Evolutionary conservation across 2,113 vertebrate species (phyloP).

Genomic region (Leptobrachium leishanense): DNA sequence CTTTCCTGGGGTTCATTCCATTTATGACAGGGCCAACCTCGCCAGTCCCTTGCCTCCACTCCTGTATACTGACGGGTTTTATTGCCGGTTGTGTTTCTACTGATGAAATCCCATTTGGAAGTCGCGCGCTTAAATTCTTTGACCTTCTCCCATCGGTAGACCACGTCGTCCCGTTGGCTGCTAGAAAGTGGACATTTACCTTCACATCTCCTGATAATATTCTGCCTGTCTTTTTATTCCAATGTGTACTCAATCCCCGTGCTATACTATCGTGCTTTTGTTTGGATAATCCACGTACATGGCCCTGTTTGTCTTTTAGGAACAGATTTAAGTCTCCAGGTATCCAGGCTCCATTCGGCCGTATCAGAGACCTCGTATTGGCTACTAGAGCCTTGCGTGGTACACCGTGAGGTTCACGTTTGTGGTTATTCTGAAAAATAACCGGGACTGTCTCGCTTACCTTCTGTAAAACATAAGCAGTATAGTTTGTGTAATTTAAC

Average conservation of each 20-base stretch:
- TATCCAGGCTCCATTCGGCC: background rate
- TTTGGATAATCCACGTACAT: slow-evolving; percentile 34
- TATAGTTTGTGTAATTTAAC: no score
- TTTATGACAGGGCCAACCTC: slow-evolving; percentile 27
- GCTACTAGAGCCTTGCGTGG: background rate
- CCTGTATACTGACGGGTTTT: background rate
- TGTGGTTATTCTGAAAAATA: slow-evolving; percentile 47
- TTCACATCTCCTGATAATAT: background rate
- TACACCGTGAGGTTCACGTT: slow-evolving; percentile 22
- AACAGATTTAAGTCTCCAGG: slow-evolving; percentile 6
- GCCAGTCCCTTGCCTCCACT: background rate
- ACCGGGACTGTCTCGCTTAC: slow-evolving; percentile 56
- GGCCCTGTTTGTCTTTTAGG: slow-evolving; percentile 52
- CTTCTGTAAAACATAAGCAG: slow-evolving; percentile 52
- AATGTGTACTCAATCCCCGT: slow-evolving; percentile 5
- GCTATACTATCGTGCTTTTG: background rate
- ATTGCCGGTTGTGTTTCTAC: background rate
- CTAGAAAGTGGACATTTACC: slow-evolving; percentile 12
- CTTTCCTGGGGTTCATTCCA: slow-evolving; percentile 29
- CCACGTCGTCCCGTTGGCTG: slow-evolving; percentile 21
- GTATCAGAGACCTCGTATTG: background rate
- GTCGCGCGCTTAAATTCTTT: background rate
- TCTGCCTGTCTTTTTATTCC: slow-evolving; percentile 24
- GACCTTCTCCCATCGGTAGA: slow-evolving; percentile 14
- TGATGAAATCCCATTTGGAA: background rate